Evolutionary conservation across 2,113 vertebrate species (phyloP), one percentile per base, ranked within the genome.

Genomic region (Sinosuthora webbiana): DNA sequence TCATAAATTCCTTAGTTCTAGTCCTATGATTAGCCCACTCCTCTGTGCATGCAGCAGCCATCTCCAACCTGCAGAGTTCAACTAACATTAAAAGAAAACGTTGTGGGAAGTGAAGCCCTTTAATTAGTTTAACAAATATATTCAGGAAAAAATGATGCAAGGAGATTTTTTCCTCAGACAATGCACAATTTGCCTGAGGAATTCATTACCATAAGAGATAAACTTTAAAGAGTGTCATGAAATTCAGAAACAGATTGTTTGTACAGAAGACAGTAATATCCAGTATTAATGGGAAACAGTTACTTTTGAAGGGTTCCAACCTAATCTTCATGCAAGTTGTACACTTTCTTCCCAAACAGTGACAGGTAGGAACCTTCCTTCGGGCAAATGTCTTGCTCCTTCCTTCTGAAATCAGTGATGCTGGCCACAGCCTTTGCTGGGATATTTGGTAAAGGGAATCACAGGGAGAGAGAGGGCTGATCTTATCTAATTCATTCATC

Each of bases 201-300:
- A 77, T 70, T 78, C 59, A 91, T 95, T 95, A 83, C 20, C 64
- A 83, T 91, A 88, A 78, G 44, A 75, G 79, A 88, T 44, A 85
- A 89, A 89, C 89, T 91, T 82, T 84, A 87, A 83, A 87, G 78
- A 59, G 24, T 22, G 39, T 52, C 1, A 56, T 63, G 56, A 88
- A 93, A 90, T 94, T 90, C 68, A 71, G 63, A 77, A 93, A 83
- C 52, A 68, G 53, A 59, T 86, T 90, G 56, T 81, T 89, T 67
- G 12, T 74, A 63, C 30, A 42, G 59, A 93, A 87, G 59, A 80
- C 30, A 74, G 31, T 68, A 76, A 85, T 76, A 83, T 39, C 35
- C 59, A 77, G 6, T 83, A 74, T 47, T 83, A 83, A 81, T 27
- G 21, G 27, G 35, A 59, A 91, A 33, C 33, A 59, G 39, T 74